A percentile compares a stretch with the other conserved stretches of the same genome.
These are phyloP conservation scores for Andrena hattorfiana DNA, from an alignment of 2,888 invertebrate genomes.

Conservation along the genomic window DNA sequence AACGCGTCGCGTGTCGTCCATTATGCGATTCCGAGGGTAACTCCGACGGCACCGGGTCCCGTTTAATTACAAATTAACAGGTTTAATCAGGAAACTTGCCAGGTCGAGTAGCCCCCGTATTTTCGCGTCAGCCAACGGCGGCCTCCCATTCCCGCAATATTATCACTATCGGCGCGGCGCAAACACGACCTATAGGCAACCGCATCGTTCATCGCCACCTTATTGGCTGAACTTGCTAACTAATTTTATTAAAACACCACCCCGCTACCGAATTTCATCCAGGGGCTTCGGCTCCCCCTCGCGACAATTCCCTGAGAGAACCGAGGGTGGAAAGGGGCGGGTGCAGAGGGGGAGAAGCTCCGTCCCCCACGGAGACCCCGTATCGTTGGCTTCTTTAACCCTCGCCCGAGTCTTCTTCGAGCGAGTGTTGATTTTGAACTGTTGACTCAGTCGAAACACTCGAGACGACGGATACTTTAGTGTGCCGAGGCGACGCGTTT, in stretches of 20 bases:
- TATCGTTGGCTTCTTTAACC: constrained; percentile 13
- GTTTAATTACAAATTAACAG: constrained; percentile 82
- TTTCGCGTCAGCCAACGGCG: constrained; percentile 73
- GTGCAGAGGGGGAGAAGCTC: neutral
- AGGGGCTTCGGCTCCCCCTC: neutral
- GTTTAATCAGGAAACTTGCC: constrained; percentile 82
- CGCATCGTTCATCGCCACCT: constrained; percentile 75
- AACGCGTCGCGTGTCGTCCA: constrained; percentile 47
- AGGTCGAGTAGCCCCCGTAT: constrained; percentile 74
- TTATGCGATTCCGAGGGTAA: constrained; percentile 44
- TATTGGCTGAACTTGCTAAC: constrained; percentile 77
- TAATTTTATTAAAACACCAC: constrained; percentile 78
- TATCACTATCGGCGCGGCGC: constrained; percentile 75
- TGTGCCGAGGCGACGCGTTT: neutral
- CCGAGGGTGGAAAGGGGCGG: neutral
- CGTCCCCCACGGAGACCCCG: neutral
- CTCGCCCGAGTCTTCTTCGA: neutral
- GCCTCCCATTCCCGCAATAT: constrained; percentile 73
- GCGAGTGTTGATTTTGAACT: constrained; percentile 7
- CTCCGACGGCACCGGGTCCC: constrained; percentile 46
- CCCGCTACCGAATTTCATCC: constrained; percentile 42
- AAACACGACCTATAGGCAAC: constrained; percentile 60
- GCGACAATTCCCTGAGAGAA: constrained; percentile 18
- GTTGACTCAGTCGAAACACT: neutral
- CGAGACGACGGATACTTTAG: neutral